These are phyloP conservation scores for Ursus arctos DNA, from an alignment of 2,113 vertebrate species.

Conservation along the genomic window DNA sequence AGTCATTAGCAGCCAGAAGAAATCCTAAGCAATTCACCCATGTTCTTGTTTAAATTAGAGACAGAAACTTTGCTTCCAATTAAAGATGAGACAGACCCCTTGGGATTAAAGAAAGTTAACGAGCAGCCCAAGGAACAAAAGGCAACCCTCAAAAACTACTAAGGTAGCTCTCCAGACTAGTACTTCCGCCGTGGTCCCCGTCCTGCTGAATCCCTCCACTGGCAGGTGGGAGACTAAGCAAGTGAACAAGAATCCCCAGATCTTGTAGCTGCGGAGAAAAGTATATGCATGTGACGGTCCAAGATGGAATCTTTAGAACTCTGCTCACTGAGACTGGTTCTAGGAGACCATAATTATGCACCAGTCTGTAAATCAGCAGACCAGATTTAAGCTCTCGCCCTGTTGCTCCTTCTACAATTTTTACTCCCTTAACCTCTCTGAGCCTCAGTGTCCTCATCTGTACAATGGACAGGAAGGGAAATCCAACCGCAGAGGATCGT, in stretches of 20 bases:
- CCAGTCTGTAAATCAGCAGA: neutral
- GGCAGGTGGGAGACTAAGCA: no score
- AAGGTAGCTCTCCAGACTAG: neutral
- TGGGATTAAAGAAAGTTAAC: neutral
- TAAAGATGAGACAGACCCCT: neutral
- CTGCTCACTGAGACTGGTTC: neutral
- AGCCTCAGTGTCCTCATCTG: neutral
- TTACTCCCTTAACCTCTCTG: neutral
- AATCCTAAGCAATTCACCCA: neutral
- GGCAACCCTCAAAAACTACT: neutral
- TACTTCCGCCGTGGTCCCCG: neutral
- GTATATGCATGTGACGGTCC: neutral
- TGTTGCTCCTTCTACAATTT: neutral
- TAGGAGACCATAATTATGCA: neutral
- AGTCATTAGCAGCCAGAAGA: neutral
- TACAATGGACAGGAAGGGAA: neutral
- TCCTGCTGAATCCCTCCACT: no score
- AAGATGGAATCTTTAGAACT: neutral
- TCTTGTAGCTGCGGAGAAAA: neutral
- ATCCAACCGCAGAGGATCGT: neutral
- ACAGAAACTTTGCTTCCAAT: neutral
- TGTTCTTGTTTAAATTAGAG: neutral
- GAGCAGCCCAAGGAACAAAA: neutral
- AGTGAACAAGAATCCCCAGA: neutral
- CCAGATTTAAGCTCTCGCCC: neutral